phyloP scores from a whole-genome alignment of 2,888 invertebrate species.

The Linnaemya tessellans region DNA sequence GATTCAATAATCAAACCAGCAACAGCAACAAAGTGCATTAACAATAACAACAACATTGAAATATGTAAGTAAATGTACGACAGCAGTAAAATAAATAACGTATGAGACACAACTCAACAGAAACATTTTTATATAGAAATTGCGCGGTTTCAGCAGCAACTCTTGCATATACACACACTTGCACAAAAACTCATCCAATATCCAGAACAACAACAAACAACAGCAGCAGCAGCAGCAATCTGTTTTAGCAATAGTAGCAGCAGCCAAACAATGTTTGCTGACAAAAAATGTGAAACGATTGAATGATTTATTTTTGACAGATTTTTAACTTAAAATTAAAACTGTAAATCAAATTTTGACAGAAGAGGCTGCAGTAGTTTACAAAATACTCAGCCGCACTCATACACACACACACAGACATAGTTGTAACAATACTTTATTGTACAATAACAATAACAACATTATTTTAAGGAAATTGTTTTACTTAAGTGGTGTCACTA shows the following conservation, averaged over 20 bases:
- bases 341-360: conserved; percentile 81
- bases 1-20: no score
- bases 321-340: conserved; percentile 83
- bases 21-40: no score
- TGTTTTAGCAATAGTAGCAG: conserved; percentile 40
- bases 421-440: conserved; percentile 12
- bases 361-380: conserved; percentile 72
- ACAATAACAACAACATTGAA: no score
- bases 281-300: conserved; percentile 75
- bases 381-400: conserved; percentile 19
- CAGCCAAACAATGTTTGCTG: conserved; percentile 70
- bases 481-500: conserved; percentile 69
- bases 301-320: conserved; percentile 83
- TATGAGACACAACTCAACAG: conserved; percentile 53
- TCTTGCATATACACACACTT: background rate
- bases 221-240: conserved; percentile 33
- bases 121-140: conserved; percentile 39
- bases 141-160: conserved; percentile 44
- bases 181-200: background rate
- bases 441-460: conserved; percentile 6
- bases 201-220: conserved; percentile 34
- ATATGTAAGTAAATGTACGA: no score
- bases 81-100: conserved; percentile 29
- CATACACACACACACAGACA: background rate
- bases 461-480: conserved; percentile 59